Percentiles rank a stretch among this genome's conserved stretches.
phyloP scores from a whole-genome alignment of 2,113 vertebrate genomes.

The Scomber scombrus region DNA sequence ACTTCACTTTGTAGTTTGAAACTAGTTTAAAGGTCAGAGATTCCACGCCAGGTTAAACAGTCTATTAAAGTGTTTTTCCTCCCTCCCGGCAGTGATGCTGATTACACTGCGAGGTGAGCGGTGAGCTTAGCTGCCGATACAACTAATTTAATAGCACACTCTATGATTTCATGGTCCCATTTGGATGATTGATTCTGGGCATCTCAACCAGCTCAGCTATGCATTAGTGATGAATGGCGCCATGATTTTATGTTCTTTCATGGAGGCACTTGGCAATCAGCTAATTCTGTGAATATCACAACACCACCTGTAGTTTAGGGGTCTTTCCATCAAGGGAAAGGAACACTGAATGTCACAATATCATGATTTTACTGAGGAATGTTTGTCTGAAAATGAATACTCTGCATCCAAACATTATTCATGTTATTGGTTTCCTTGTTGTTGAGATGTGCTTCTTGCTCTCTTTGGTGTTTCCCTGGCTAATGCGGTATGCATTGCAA shows the following conservation, averaged over 20 bases:
- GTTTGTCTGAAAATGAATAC: neutral
- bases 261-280: slow-evolving; percentile 62
- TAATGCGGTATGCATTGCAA: no score
- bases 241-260: slow-evolving; percentile 63
- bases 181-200: slow-evolving; percentile 72
- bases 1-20: neutral
- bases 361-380: neutral
- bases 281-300: slow-evolving; percentile 54
- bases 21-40: slow-evolving; percentile 27
- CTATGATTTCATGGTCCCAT: slow-evolving; percentile 59
- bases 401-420: no score
- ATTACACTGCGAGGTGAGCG: slow-evolving; percentile 41
- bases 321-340: slow-evolving; percentile 3
- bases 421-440: neutral
- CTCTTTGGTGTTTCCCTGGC: no score
- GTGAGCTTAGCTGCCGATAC: slow-evolving; percentile 46
- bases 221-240: slow-evolving; percentile 64
- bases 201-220: slow-evolving; percentile 57
- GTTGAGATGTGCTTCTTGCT: no score
- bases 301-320: slow-evolving; percentile 46
- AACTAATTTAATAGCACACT: slow-evolving; percentile 61
- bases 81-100: slow-evolving; percentile 31
- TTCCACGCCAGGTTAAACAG: neutral
- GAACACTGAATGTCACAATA: neutral
- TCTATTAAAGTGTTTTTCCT: slow-evolving; percentile 21